These are phyloP conservation scores for Epinephelus malabaricus DNA, from an alignment of 2,797 vertebrate species.

Conservation along the genomic window DNA sequence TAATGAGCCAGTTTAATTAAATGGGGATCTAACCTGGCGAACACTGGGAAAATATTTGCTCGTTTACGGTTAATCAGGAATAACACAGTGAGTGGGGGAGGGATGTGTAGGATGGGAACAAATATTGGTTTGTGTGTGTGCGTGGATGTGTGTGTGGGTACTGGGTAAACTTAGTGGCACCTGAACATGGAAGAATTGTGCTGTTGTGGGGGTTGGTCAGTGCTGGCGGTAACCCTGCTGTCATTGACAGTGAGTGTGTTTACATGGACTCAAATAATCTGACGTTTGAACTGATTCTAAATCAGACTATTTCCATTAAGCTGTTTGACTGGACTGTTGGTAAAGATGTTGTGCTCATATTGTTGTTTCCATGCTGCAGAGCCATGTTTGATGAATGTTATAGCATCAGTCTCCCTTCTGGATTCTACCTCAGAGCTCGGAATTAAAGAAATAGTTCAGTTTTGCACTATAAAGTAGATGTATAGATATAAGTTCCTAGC, in stretches of 20 bases:
- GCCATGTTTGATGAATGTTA: neutral
- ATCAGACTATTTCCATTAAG: neutral
- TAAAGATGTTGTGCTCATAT: neutral
- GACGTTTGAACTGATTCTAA: neutral
- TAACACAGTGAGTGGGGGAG: conserved; percentile 72
- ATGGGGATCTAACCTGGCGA: conserved; percentile 99
- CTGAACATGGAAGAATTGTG: neutral
- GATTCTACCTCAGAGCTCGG: neutral
- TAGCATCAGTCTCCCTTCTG: neutral
- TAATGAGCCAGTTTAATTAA: conserved; percentile 99
- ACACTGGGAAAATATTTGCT: conserved; percentile 99
- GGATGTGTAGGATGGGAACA: conserved; percentile 37
- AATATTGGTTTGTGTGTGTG: conserved; percentile 49
- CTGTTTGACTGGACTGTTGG: neutral
- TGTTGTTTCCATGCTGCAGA: neutral
- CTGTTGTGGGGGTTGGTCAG: conserved; percentile 29
- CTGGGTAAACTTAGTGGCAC: conserved; percentile 19
- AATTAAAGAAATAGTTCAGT: neutral
- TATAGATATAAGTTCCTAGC: neutral
- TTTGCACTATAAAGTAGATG: neutral
- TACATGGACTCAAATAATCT: neutral
- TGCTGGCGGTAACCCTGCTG: neutral
- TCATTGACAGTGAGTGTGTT: conserved; percentile 16
- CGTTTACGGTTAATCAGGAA: conserved; percentile 97
- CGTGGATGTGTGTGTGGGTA: conserved; percentile 15